Percentiles rank a stretch among this genome's conserved stretches.
Evolutionary conservation across 2,113 vertebrate species (phyloP).

Genomic region (Calyptomena viridis): DNA sequence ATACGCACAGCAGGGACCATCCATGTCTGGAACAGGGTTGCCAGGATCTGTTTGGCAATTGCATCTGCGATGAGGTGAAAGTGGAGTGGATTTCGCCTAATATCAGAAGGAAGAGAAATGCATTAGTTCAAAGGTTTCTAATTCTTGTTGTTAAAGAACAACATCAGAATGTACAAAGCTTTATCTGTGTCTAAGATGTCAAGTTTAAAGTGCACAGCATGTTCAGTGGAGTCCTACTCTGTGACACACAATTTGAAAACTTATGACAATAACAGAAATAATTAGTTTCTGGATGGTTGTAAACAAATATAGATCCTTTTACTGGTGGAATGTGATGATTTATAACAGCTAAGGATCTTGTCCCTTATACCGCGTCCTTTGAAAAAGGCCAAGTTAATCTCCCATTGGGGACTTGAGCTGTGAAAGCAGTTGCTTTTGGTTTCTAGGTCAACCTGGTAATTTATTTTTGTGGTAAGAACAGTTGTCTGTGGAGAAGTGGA

Average conservation of each 20-base stretch:
- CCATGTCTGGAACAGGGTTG: conserved; percentile 94
- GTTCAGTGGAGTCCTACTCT: neutral
- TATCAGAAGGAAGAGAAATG: neutral
- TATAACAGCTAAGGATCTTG: neutral
- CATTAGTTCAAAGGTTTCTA: neutral
- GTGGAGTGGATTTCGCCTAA: conserved; percentile 94
- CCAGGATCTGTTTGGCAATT: conserved; percentile 95
- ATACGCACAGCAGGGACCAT: conserved; percentile 97
- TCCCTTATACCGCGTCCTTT: neutral
- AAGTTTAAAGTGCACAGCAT: neutral
- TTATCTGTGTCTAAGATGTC: neutral
- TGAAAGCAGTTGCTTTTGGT: neutral
- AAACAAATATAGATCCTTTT: neutral
- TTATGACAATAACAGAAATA: neutral
- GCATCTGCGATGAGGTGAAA: conserved; percentile 97
- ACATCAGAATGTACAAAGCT: neutral
- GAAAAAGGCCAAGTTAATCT: neutral
- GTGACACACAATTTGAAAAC: neutral
- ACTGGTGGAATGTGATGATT: neutral
- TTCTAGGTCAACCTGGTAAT: neutral
- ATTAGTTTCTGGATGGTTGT: neutral
- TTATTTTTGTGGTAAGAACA: neutral
- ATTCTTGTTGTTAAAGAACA: neutral
- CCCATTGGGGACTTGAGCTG: neutral
- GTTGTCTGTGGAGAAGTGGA: neutral